Percentiles rank a stretch among this genome's conserved stretches.
phyloP scores from a whole-genome alignment of 1,140 invertebrate species.

The Plodia interpunctella region DNA sequence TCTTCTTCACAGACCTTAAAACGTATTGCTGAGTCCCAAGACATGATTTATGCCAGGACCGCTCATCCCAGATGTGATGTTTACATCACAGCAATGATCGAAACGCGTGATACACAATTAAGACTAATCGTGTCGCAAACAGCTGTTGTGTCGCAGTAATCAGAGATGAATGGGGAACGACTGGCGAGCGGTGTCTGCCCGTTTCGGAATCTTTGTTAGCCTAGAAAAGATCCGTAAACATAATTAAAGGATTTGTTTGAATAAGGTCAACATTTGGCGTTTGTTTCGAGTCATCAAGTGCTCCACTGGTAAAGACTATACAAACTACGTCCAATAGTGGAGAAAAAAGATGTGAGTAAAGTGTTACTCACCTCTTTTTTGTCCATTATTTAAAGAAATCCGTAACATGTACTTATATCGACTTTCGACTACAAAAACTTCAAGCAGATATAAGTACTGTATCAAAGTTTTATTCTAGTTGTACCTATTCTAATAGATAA shows the following conservation, averaged over 20 bases:
- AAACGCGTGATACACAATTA: conserved; percentile 31
- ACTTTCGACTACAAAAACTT: too few species aligned
- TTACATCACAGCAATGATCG: conserved; percentile 15
- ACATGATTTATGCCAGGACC: not conserved
- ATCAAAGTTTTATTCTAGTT: not conserved
- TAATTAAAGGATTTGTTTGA: too few species aligned
- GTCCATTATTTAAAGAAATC: too few species aligned
- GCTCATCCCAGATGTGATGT: conserved; percentile 1
- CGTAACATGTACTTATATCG: too few species aligned
- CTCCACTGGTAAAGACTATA: too few species aligned
- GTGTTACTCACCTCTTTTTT: too few species aligned
- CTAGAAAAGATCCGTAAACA: too few species aligned
- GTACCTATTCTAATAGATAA: not conserved
- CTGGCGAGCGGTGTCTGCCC: conserved; percentile 1
- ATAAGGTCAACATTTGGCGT: not conserved
- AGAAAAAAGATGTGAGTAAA: too few species aligned
- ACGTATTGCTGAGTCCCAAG: too few species aligned
- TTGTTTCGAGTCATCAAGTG: too few species aligned
- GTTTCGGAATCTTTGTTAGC: not conserved
- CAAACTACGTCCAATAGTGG: too few species aligned
- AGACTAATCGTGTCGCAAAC: conserved; percentile 40
- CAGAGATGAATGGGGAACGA: conserved; percentile 23
- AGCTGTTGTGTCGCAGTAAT: conserved; percentile 27
- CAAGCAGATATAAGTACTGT: not conserved
- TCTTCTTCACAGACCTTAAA: too few species aligned